These are phyloP conservation scores for Periparus ater DNA, from an alignment of 2,797 vertebrate species.

Conservation along the genomic window DNA sequence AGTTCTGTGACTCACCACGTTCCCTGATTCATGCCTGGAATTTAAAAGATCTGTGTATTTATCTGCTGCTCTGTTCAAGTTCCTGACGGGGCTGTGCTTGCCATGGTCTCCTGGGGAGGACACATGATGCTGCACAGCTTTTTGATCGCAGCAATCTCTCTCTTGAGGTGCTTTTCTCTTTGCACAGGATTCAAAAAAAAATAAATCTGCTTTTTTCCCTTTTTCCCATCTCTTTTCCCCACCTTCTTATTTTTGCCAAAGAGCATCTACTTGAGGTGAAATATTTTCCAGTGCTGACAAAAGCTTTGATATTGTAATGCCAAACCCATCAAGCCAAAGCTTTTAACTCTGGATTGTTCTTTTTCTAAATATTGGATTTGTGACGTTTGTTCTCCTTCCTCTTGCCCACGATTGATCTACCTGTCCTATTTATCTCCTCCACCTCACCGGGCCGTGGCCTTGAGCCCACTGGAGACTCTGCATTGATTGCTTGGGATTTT, in stretches of 20 bases:
- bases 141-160: conserved; percentile 49
- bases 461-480: neutral
- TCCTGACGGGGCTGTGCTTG: neutral
- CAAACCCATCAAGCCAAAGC: conserved; percentile 16
- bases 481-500: neutral
- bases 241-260: conserved; percentile 49
- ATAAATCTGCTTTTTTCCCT: neutral
- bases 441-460: neutral
- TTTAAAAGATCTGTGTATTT: neutral
- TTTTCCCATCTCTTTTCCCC: neutral
- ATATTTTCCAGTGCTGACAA: conserved; percentile 60
- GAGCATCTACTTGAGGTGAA: conserved; percentile 61
- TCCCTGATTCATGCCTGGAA: neutral
- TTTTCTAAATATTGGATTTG: conserved; percentile 71
- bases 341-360: conserved; percentile 61
- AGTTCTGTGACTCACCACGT: neutral
- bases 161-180: neutral
- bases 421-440: conserved; percentile 36
- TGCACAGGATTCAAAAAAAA: neutral
- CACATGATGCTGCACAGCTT: neutral
- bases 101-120: neutral
- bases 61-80: neutral
- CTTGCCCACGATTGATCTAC: neutral
- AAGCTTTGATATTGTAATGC: conserved; percentile 55
- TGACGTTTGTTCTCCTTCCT: conserved; percentile 23